Evolutionary conservation across 2,113 vertebrate species (phyloP), one percentile per base, ranked within the genome.

Genomic region (Sceloporus tristichus): DNA sequence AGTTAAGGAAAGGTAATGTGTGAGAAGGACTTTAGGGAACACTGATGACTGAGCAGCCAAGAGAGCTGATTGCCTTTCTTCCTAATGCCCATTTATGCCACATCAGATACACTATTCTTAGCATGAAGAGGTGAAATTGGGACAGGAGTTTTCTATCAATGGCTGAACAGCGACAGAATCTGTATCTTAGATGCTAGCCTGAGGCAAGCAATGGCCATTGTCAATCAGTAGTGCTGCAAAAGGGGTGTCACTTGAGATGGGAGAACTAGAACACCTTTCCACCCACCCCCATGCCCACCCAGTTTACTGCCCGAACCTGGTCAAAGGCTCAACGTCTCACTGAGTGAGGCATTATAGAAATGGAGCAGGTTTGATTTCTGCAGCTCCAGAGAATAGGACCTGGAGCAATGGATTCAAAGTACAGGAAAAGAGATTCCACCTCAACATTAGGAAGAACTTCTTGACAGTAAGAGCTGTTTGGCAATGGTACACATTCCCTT

Each of bases 91-190:
- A 0, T 0, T 84, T 80, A 87, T 91, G 74, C 66, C 16, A 2
- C 56, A 85, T 84, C 0, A 16, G 81, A 89, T 85, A 9, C 86
- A 48, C 84, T 0, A 0, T 70, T 92, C 91, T 84, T 84, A 88
- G 89, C 42, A 54, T 70, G 85, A 53, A 87, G 92, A 86, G 80
- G 85, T 91, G 87, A 92, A 79, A 73, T 83, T 92, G 74, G 5
- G n/a, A 88, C 85, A 16, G 25, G 54, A 87, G 83, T 82, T 68
- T 93, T 89, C 42, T 40, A 85, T 53, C 80, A 81, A 85, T 0
- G 0, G 85, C 86, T 91, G 79, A 87, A 85, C 16, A 48, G 81
- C 23, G 48, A 56, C 4, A 34, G 62, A 18, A 77, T 29, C 19
- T 27, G 73, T 68, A 56, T 54, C 48, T 65, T 42, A 29, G 34